phyloP scores from a whole-genome alignment of 35 echinoderm and acorn worm genomes.

The Strongylocentrotus purpuratus region DNA sequence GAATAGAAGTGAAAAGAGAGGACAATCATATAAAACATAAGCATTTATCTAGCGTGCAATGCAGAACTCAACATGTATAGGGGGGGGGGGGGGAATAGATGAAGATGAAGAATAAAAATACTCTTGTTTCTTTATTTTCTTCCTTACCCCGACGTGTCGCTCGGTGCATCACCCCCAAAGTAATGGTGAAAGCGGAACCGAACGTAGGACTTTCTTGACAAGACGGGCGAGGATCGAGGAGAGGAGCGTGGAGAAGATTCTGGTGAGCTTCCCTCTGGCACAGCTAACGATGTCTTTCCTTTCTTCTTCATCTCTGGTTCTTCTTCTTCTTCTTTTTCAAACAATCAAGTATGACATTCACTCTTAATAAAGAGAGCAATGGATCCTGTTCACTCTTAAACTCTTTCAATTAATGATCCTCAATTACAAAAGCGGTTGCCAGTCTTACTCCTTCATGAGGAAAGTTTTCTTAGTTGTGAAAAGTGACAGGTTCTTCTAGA shows the following conservation, averaged over 20 bases:
- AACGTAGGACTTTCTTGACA: constrained; percentile 38
- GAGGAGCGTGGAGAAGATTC: constrained; percentile 7
- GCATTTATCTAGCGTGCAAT: no score
- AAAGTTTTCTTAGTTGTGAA: neutral
- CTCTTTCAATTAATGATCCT: neutral
- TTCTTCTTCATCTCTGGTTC: neutral
- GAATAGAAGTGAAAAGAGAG: no score
- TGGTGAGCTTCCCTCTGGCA: neutral
- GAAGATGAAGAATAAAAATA: neutral
- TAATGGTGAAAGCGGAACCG: constrained; percentile 21
- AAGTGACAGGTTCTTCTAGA: neutral
- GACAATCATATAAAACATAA: no score
- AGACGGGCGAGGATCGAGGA: neutral
- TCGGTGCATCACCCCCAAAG: neutral
- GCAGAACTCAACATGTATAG: no score
- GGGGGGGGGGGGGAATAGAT: no score
- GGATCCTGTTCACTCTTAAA: neutral
- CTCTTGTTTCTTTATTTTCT: neutral
- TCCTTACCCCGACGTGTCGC: neutral
- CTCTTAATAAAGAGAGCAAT: neutral
- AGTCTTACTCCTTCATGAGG: neutral
- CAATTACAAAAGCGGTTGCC: neutral
- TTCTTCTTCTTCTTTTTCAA: neutral
- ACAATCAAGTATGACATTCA: neutral
- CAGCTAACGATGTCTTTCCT: neutral